Base-by-base conservation (phyloP, 2,888 invertebrate species). In the Allacma fusca region DNA sequence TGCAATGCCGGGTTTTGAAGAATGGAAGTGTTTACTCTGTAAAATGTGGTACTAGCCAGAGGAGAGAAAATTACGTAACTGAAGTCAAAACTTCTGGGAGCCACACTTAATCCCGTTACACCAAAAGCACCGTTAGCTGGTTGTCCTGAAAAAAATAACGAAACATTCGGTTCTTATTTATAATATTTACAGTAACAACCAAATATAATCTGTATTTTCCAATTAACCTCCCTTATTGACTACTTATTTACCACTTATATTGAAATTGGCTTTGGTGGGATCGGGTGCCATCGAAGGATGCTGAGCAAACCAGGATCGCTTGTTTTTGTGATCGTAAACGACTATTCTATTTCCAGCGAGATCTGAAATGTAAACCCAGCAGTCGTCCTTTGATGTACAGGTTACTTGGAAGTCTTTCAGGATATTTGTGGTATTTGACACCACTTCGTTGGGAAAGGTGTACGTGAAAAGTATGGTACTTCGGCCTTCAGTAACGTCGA, bases 281-380 rank as follows among this genome's bases (percentile, higher is more conserved):
- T 80, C 77, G 0, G 80, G 79, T 7, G 34, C 62, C 80, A 80
- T 80, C 19, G 73, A 62, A 0, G 76, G 13, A 44, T 78, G 75
- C 59, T 57, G 68, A 0, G 76, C 79, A 13, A 28, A 57, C 80
- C 80, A 80, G 16, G 80, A 79, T 19, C 68, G 43, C 13, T 70
- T 26, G 16, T 26, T 59, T 21, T 76, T 76, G 44, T 59, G 21
- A 24, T 76, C 64, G 57, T 62, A 76, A 40, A 76, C 91, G 88
- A 0, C 93, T 92, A 73, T 91, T 90, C 81, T 92, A 88, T 57
- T 90, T 0, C 9, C 70, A 59, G 77, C 76, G 5, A 80, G 16
- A 40, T 80, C 70, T 0, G 80, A 79, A 77, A 80, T 78, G 70
- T 79, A 80, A 1, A 67, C 50, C 57, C 75, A 77, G 24, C 80